Conservation (phyloP, 2,113 vertebrate genomes). For the Ranitomeya imitator region DNA sequence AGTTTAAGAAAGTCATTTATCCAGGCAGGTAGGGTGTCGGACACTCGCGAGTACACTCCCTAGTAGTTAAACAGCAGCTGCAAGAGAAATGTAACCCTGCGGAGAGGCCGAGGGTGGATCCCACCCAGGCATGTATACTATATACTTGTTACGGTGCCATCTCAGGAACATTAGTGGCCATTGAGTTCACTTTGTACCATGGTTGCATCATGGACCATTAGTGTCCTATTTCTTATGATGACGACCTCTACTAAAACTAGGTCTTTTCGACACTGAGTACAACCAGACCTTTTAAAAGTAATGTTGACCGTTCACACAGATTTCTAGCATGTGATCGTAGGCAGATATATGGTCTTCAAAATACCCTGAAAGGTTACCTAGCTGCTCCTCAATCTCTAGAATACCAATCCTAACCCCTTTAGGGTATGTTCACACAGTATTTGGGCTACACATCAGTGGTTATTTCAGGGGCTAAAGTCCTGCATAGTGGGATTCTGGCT, state of each 20-base stretch:
- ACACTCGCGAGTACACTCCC: neutral
- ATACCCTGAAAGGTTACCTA: too few relatives aligned
- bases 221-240: neutral
- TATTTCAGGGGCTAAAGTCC: too few relatives aligned
- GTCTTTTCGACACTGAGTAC: neutral
- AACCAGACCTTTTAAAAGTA: neutral
- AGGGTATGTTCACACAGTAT: too few relatives aligned
- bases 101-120: neutral
- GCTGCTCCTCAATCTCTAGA: too few relatives aligned
- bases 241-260: neutral
- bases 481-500: too few relatives aligned
- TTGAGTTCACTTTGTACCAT: neutral
- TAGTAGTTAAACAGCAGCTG: conserved; percentile 23
- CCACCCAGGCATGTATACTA: neutral
- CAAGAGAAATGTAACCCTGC: neutral
- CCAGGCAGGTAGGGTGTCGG: neutral
- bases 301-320: neutral
- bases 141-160: neutral
- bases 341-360: neutral
- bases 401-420: too few relatives aligned
- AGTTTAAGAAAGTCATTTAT: neutral
- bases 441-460: too few relatives aligned
- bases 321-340: neutral
- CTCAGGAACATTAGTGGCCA: too few relatives aligned
- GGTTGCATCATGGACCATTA: neutral